phyloP scores from a whole-genome alignment of 2,888 invertebrate species.

The Conchocele bisecta region DNA sequence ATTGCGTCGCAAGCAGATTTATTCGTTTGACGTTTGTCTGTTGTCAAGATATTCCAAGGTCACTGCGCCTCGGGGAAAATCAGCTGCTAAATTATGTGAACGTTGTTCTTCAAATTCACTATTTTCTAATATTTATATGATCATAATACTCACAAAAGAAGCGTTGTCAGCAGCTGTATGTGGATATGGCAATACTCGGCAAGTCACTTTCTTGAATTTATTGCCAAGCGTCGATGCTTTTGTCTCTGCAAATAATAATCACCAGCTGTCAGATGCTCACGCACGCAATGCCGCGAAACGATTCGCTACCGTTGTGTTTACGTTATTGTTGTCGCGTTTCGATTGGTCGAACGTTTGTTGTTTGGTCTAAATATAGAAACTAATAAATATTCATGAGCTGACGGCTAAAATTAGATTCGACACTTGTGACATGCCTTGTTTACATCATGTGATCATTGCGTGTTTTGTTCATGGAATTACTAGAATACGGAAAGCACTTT shows the following conservation, averaged over 20 bases:
- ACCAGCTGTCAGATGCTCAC: conserved; percentile 38
- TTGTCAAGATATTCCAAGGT: conserved; percentile 59
- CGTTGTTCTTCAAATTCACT: too few species aligned
- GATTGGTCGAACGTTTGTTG: conserved; percentile 59
- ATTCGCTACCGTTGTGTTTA: conserved; percentile 62
- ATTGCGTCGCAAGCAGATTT: too few species aligned
- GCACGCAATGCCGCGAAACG: conserved; percentile 45
- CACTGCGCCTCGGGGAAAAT: conserved; percentile 39
- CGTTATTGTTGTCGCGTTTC: conserved; percentile 55
- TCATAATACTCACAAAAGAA: too few species aligned
- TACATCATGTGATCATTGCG: conserved; percentile 38
- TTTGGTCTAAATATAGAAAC: conserved; percentile 58
- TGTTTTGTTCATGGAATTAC: too few species aligned
- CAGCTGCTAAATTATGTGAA: conserved; percentile 47
- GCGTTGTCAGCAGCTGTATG: too few species aligned
- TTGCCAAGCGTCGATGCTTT: too few species aligned
- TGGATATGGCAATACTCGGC: too few species aligned
- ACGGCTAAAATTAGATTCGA: background rate
- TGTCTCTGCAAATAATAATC: too few species aligned
- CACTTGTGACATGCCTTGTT: conserved; percentile 19
- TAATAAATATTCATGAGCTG: conserved; percentile 71
- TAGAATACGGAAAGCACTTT: too few species aligned
- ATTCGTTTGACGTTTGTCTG: conserved; percentile 54
- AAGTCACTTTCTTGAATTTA: too few species aligned
- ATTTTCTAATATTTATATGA: too few species aligned